Evolutionary conservation across 2,797 vertebrate species (phyloP), one percentile per base, ranked within the genome.

Genomic region (Sebastes baramenuke): DNA sequence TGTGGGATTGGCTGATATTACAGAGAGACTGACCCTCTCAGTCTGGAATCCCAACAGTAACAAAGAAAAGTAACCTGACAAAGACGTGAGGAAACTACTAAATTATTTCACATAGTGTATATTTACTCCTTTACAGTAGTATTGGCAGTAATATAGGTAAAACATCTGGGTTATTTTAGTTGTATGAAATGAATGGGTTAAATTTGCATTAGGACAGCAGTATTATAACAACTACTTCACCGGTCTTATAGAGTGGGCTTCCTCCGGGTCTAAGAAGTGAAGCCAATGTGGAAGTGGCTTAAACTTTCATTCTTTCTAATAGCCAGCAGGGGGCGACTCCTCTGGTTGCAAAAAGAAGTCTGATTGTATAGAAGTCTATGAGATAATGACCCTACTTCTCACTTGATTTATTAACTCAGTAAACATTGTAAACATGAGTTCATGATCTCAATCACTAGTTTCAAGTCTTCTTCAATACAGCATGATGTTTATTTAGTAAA

Each of bases 1-100:
- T 56, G 60, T 29, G 58, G 22, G 72, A 83, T 74, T 81, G 75
- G 30, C 58, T 2, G n/a, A 68, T 77, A 77, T 81, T 60, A 69
- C 34, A 36, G 27, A 78, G 34, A 66, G 20, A 61, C 36, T 77
- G 77, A 79, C 67, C 67, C 13, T 59, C 30, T 66, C 42, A 52
- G 29, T 75, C 30, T 68, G 56, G 42, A 80, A 32, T 30, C 22
- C 54, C 20, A 30, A 6, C 20, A 42, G 18, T 10, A 29, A 52
- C 22, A 34, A 66, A 70, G 65, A 75, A 67, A 55, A 59, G 22
- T 46, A 49, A 67, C 24, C 20, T 32, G 55, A 55, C 29, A 69
- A 49, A 59, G 42, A 46, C 6, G 42, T 18, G 42, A 46, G 16
- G 42, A 46, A 46, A 46, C 42, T 46, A 0, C 42, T 46, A 46